Base-by-base conservation (phyloP, 1,140 invertebrate species). In the Apis laboriosa region DNA sequence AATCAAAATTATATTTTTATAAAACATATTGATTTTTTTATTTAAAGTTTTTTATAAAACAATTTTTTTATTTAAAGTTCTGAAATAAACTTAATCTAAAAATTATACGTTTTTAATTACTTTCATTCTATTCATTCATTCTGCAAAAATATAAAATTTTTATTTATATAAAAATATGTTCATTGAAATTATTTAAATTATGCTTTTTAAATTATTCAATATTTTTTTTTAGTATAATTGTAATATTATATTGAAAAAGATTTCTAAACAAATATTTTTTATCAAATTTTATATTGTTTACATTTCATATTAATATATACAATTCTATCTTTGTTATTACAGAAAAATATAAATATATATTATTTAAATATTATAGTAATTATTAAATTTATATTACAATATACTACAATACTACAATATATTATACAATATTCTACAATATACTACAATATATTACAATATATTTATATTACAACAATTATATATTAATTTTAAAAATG, bases 271-370 rank as follows among this genome's bases (percentile, higher is more conserved):
- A 55, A 34, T n/a, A 55, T 53, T 55, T 55, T 19, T 1, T 77
- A 24, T 55, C 19, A n/a, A 53, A 43, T 34, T 53, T 12, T 21
- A 17, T 19, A 76, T 66, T 77, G 75, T 77, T 77, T 77, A 55
- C 60, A 17, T 70, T 9, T 13, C 17, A 24, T 11, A 43, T 53
- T 15, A 43, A 43, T 43, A 21, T 19, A 17, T 19, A 63, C 1
- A 11, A 49, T 43, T 49, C 11, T 49, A 49, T 43, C 11, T 21
- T 11, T 64, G 8, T 64, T 64, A 64, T 43, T 15, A 13, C 17
- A 43, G 9, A 19, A 8, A 1, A 64, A 19, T 15, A 12, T 7
- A 21, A 43, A 19, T 11, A 43, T 21, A 19, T 11, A 43, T 43
- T 21, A 21, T 19, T 64, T 64, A 63, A 12, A 63, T 64, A 43